Evolutionary conservation across 2,113 vertebrate genomes (phyloP).

Genomic region (Chloebia gouldiae): DNA sequence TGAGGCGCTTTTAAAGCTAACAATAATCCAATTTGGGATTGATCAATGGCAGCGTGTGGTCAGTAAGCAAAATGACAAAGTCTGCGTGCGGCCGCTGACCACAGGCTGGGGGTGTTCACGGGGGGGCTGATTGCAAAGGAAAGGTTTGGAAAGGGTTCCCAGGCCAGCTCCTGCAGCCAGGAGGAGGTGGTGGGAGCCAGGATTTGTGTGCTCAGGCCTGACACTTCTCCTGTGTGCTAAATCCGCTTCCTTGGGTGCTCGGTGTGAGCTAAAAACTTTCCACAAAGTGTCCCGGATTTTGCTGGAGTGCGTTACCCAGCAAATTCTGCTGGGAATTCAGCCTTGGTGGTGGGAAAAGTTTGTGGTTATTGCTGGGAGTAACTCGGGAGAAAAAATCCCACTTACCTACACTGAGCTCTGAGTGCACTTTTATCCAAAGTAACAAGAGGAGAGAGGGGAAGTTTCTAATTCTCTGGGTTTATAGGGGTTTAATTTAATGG

Average conservation of each 20-base stretch:
- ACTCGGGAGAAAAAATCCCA: neutral
- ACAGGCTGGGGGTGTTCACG: conserved; percentile 48
- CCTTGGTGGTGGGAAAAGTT: neutral
- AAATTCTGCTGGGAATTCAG: neutral
- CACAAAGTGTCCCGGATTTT: neutral
- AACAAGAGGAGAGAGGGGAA: neutral
- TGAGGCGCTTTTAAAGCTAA: conserved; percentile 85
- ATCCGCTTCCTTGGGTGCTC: neutral
- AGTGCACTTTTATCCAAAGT: neutral
- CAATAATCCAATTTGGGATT: conserved; percentile 87
- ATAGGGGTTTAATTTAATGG: neutral
- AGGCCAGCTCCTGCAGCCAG: neutral
- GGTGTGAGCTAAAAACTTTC: neutral
- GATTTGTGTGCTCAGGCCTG: neutral
- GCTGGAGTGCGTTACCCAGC: neutral
- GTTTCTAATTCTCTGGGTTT: neutral
- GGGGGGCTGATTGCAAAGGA: conserved; percentile 1
- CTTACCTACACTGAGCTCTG: neutral
- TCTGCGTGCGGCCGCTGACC: conserved; percentile 71
- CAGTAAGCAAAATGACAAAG: conserved; percentile 81
- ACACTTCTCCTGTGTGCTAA: neutral
- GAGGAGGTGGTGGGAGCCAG: neutral
- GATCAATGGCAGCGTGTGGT: conserved; percentile 82
- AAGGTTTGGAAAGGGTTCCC: conserved; percentile 1
- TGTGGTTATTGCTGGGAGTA: neutral